These are phyloP conservation scores for Cinclus mexicanus DNA, from an alignment of 2,113 vertebrate species.

Conservation along the genomic window DNA sequence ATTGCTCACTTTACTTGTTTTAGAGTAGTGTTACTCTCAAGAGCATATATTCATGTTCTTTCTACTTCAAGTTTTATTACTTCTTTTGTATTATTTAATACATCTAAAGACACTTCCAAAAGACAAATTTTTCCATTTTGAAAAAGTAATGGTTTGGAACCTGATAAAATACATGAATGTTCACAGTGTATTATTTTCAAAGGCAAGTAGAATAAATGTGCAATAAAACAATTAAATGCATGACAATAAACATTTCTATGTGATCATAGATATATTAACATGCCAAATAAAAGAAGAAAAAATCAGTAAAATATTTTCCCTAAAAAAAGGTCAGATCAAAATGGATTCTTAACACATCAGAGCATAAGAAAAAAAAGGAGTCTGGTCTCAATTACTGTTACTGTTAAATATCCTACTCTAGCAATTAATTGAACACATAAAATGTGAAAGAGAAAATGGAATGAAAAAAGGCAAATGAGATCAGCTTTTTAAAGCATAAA, in stretches of 20 bases:
- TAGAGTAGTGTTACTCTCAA: conserved; percentile 74
- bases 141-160: conserved; percentile 82
- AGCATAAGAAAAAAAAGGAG: background rate
- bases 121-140: conserved; percentile 96
- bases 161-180: conserved; percentile 70
- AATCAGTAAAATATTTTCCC: conserved; percentile 36
- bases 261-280: background rate
- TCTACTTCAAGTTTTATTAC: conserved; percentile 85
- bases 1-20: conserved; percentile 81
- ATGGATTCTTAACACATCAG: background rate
- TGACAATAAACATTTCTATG: conserved; percentile 48
- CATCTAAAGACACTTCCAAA: conserved; percentile 83
- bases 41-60: conserved; percentile 85
- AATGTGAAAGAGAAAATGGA: conserved; percentile 23
- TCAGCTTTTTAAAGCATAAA: background rate
- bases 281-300: conserved; percentile 22
- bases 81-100: conserved; percentile 93
- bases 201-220: conserved; percentile 55
- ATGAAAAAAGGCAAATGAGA: conserved; percentile 1
- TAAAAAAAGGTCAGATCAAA: conserved; percentile 39
- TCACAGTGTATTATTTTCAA: conserved; percentile 51
- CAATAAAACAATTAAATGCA: conserved; percentile 67
- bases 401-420: conserved; percentile 11
- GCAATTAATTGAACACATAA: conserved; percentile 29
- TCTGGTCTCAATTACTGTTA: conserved; percentile 18